Percentiles rank a stretch among this genome's conserved stretches.
These are phyloP conservation scores for Trachythela sp. DNA, from an alignment of 64 coral and sea anemone species.

Conservation along the genomic window DNA sequence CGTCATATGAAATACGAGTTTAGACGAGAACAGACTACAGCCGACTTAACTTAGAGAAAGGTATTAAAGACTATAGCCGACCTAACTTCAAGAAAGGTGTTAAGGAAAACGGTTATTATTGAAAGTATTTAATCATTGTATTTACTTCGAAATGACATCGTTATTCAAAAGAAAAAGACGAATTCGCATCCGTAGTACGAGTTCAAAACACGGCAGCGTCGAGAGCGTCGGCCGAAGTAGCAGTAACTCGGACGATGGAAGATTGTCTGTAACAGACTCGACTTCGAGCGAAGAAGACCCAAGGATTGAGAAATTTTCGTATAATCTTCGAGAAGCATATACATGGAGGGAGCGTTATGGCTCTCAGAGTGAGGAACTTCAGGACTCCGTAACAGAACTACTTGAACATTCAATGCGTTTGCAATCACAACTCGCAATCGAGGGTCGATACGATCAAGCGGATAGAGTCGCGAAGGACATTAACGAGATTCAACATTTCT, in stretches of 20 bases:
- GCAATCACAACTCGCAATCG: background rate
- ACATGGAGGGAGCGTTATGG: constrained; percentile 7
- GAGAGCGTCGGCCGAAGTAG: constrained; percentile 5
- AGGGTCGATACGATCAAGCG: background rate
- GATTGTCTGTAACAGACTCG: background rate
- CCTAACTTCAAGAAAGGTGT: too few relatives aligned
- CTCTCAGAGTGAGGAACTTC: background rate
- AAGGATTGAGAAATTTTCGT: background rate
- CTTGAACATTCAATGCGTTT: background rate
- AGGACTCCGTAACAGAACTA: background rate
- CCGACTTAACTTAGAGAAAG: background rate
- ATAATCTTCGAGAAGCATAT: background rate
- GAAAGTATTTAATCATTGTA: background rate
- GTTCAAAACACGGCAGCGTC: background rate
- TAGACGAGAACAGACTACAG: background rate
- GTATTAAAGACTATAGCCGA: background rate
- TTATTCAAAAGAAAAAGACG: background rate
- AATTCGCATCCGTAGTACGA: background rate
- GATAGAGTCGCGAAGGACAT: background rate
- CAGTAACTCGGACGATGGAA: background rate
- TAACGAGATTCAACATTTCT: background rate
- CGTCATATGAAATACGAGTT: background rate
- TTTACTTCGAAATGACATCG: background rate
- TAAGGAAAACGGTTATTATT: too few relatives aligned
- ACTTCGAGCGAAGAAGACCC: background rate